Conservation (phyloP, 2,113 vertebrate species). For the Climacteris rufus region DNA sequence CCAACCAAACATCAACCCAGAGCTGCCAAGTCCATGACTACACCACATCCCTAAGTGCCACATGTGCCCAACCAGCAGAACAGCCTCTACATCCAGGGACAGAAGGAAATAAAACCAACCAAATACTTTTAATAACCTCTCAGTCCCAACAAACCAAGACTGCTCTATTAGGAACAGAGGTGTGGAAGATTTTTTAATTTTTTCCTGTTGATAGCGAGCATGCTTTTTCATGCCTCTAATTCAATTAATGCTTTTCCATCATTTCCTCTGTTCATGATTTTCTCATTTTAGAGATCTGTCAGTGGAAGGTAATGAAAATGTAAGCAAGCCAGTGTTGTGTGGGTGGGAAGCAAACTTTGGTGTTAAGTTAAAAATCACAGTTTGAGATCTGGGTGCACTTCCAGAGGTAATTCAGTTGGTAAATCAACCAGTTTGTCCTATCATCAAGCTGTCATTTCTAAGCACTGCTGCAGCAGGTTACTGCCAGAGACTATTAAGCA, state of each 20-base stretch:
- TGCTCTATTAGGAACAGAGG: background rate
- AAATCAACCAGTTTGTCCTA: constrained; percentile 43
- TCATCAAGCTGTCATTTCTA: constrained; percentile 56
- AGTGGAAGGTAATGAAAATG: constrained; percentile 30
- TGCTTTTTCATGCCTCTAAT: background rate
- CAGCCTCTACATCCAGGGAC: background rate
- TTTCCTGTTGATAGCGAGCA: background rate
- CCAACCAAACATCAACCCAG: background rate
- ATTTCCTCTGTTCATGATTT: background rate
- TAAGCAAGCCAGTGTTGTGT: background rate
- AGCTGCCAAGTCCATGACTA: background rate
- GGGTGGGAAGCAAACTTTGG: constrained; percentile 16
- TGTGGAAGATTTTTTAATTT: background rate
- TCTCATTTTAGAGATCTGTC: constrained; percentile 7
- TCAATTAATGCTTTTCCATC: constrained; percentile 17
- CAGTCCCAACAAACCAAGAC: background rate
- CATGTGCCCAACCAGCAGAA: background rate
- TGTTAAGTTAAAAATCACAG: constrained; percentile 43
- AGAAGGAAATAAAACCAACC: background rate
- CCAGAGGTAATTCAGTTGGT: constrained; percentile 38
- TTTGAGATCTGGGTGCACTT: constrained; percentile 34
- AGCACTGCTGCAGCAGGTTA: background rate
- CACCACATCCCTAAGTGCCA: background rate
- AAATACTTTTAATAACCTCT: background rate
- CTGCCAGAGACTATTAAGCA: constrained; percentile 51